Percentiles rank a stretch among this genome's conserved stretches.
Evolutionary conservation across 2,797 vertebrate species (phyloP).

Genomic region (Crotalus adamanteus): DNA sequence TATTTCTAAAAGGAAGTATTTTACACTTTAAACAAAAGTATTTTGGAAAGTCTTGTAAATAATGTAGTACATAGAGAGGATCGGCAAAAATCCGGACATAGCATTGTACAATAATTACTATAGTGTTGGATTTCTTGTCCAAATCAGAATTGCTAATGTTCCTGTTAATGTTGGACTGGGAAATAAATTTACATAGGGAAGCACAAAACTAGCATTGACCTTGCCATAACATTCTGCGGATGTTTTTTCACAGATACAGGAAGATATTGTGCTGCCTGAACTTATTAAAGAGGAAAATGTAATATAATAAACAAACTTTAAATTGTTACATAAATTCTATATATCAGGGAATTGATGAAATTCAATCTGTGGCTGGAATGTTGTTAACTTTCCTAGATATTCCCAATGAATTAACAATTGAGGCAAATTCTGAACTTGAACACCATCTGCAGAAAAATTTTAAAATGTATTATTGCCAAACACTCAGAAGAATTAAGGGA

Average conservation of each 20-base stretch:
- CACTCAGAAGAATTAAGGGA: background rate
- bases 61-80: background rate
- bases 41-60: background rate
- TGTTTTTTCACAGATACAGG: background rate
- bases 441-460: background rate
- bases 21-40: background rate
- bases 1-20: background rate
- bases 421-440: background rate
- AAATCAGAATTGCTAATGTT: background rate
- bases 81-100: background rate
- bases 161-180: background rate
- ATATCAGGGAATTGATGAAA: background rate
- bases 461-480: background rate
- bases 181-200: background rate
- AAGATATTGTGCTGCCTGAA: background rate
- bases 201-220: background rate
- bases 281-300: background rate
- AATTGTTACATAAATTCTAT: background rate
- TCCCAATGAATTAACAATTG: background rate
- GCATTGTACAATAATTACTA: background rate
- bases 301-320: background rate
- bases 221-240: background rate
- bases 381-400: background rate
- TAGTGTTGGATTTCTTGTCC: too few relatives aligned
- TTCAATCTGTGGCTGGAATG: background rate